Conservation (phyloP, 2,113 vertebrate genomes). For the Upupa epops region DNA sequence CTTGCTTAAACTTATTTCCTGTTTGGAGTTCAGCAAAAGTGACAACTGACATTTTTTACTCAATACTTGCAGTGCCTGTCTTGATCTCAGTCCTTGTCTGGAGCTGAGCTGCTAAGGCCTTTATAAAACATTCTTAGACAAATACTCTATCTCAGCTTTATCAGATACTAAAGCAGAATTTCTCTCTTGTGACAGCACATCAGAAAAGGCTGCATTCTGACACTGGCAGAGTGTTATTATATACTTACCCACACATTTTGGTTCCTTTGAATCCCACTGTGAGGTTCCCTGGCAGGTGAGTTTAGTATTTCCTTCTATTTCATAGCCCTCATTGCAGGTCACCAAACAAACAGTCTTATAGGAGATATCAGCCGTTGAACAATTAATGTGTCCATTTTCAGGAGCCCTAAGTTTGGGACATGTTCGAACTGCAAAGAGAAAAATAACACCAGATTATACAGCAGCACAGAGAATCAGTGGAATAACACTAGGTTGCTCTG, state of each 20-base stretch:
- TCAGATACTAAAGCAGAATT: neutral
- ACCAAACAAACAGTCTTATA: slow-evolving; percentile 83
- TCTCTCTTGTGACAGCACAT: neutral
- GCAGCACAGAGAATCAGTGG: neutral
- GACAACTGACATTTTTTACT: neutral
- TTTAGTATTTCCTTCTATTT: slow-evolving; percentile 82
- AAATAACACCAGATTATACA: neutral
- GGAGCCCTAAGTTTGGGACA: slow-evolving; percentile 82
- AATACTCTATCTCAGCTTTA: neutral
- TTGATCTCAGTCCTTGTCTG: neutral
- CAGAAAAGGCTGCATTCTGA: neutral
- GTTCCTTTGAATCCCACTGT: slow-evolving; percentile 89
- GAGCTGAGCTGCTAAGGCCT: neutral
- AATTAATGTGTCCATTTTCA: slow-evolving; percentile 84
- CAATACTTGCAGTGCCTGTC: accelerated
- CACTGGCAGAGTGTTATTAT: neutral
- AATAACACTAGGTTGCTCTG: neutral
- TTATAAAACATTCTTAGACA: neutral
- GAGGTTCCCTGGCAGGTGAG: slow-evolving; percentile 87
- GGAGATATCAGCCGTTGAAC: slow-evolving; percentile 75
- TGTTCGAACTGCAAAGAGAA: slow-evolving; percentile 79
- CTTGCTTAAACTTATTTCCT: neutral
- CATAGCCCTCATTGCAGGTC: slow-evolving; percentile 86
- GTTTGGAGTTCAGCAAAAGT: neutral
- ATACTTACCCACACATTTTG: slow-evolving; percentile 92